Percentiles rank a stretch among this genome's conserved stretches.
These are phyloP conservation scores for Gasterosteus aculeatus DNA, from an alignment of 2,113 vertebrate species.

Conservation along the genomic window DNA sequence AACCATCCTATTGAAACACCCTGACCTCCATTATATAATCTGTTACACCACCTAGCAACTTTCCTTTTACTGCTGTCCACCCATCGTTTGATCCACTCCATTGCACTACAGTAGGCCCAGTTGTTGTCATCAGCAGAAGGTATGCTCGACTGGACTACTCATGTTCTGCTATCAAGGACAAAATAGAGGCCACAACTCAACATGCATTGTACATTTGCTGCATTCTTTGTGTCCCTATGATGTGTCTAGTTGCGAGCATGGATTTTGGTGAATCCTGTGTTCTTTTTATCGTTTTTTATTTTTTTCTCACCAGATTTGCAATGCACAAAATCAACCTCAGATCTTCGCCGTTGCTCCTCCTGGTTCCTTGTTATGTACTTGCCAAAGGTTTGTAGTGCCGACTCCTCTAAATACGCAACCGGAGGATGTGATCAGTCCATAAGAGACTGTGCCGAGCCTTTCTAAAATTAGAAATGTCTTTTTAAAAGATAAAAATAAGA, in stretches of 20 bases:
- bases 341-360: neutral
- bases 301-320: neutral
- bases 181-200: neutral
- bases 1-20: constrained; percentile 48
- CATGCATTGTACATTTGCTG: neutral
- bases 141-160: constrained; percentile 1
- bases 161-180: neutral
- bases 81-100: neutral
- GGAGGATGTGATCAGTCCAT: constrained; percentile 25
- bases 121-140: constrained; percentile 36
- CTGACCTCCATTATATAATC: constrained; percentile 38
- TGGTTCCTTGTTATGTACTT: neutral
- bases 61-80: constrained; percentile 23
- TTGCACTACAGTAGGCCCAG: constrained; percentile 9
- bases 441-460: constrained; percentile 8
- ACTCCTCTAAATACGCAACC: constrained; percentile 41
- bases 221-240: neutral
- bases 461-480: constrained; percentile 4
- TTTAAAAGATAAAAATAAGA: constrained; percentile 19
- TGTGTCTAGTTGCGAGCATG: neutral
- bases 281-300: neutral
- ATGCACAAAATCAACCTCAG: neutral
- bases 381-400: constrained; percentile 14
- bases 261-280: neutral
- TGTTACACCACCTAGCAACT: constrained; percentile 40